A percentile compares a stretch with the other conserved stretches of the same genome.
phyloP scores from a whole-genome alignment of 2,113 vertebrate species.

The Sclerurus mexicanus region DNA sequence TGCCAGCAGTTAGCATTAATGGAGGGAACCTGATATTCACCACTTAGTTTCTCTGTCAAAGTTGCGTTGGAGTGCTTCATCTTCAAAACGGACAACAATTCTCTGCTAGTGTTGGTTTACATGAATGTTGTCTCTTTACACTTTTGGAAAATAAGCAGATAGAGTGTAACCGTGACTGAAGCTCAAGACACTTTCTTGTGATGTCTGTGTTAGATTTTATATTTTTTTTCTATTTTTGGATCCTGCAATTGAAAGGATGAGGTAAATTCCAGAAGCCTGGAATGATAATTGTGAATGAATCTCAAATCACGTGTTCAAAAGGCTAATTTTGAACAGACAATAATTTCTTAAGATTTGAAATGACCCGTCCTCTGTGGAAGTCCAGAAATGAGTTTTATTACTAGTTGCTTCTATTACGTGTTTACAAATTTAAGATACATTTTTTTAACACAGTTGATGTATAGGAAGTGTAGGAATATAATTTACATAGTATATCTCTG shows the following conservation, averaged over 20 bases:
- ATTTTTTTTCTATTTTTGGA: not conserved
- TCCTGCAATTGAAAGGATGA: not conserved
- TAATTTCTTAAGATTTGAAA: not conserved
- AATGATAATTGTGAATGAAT: not conserved
- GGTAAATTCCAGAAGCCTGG: not conserved
- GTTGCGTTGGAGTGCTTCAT: not conserved
- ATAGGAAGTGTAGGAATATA: not conserved
- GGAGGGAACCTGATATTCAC: not conserved
- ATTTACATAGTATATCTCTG: not conserved
- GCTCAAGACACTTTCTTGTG: not conserved
- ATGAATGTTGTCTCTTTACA: not conserved
- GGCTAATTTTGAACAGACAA: not conserved
- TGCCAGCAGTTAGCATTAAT: not conserved
- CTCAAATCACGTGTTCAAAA: accelerated
- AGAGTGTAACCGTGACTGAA: not conserved
- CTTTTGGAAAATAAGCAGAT: not conserved
- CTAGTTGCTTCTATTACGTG: not conserved
- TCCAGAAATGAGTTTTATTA: not conserved
- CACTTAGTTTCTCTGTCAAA: not conserved
- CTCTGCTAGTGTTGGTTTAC: not conserved
- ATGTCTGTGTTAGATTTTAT: not conserved
- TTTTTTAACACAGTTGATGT: not conserved
- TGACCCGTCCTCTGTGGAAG: not conserved
- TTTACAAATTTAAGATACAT: not conserved
- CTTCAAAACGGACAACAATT: not conserved